Base-by-base conservation (phyloP, 2,797 vertebrate species). In the Rhynchonycteris naso region DNA sequence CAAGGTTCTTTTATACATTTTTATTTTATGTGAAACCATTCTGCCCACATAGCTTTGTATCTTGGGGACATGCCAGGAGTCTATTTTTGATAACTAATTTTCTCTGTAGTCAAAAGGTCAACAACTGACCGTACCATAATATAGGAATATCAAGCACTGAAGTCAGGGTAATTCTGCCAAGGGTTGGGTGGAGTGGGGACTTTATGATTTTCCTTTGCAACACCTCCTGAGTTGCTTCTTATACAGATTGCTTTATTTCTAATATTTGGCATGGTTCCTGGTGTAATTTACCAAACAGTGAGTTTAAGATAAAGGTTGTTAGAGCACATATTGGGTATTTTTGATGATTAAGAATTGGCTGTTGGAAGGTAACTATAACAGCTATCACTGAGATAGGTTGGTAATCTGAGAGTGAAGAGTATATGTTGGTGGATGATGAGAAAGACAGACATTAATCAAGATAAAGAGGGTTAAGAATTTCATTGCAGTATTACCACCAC, bases 101-200 rank as follows among this genome's bases (percentile, higher is more conserved):
- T 54, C 30, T 30, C 21, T 21, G 26, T 33, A 8, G 2, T 24
- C 28, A 43, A 50, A 38, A 16, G 9, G 26, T 68, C 61, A 68
- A 74, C 1, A 84, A 38, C 3, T 71, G 69, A 15, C 16, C 8
- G 4, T 2, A 59, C 3, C 0, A 1, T 16, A 11, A 16, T 26
- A 10, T 6, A 74, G 4, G 58, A 19, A 72, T 52, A n/a, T 3
- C 15, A 10, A 21, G 8, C 2, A 7, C 47, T 4, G 16, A 4
- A 58, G 1, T 18, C 35, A 75, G 30, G 7, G 11, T 11, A n/a
- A 10, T 26, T 90, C 80, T 22, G 19, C 19, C 8, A 54, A 2
- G 15, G 10, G 5, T 1, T 19, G 22, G 24, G 4, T 43, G 50
- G 47, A 59, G 12, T 2, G 0, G 24, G 11, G 4, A 12, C 10